Evolutionary conservation across 2,888 invertebrate genomes (phyloP).

Genomic region (Chromoteleia sp.): DNA sequence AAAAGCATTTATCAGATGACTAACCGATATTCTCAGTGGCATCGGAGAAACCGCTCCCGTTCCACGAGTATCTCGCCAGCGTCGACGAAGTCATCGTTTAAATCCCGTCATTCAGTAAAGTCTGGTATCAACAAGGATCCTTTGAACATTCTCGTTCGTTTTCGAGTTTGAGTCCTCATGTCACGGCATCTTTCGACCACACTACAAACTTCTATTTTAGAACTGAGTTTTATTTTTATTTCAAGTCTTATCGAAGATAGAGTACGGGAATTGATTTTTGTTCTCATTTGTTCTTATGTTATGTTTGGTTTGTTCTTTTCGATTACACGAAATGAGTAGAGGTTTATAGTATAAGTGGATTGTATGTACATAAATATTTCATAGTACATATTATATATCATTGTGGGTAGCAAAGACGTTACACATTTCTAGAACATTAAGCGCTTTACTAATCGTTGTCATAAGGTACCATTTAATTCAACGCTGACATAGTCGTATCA

Average conservation of each 20-base stretch:
- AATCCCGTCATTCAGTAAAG: slow-evolving; percentile 80
- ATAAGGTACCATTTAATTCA: slow-evolving; percentile 49
- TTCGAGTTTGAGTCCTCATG: background rate
- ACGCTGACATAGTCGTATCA: slow-evolving; percentile 25
- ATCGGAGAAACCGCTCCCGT: slow-evolving; percentile 79
- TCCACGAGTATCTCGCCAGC: slow-evolving; percentile 80
- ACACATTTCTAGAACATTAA: slow-evolving; percentile 46
- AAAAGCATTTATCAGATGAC: slow-evolving; percentile 85
- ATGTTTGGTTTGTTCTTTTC: background rate
- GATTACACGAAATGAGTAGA: background rate
- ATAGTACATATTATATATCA: background rate
- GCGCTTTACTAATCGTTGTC: slow-evolving; percentile 61
- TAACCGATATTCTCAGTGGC: slow-evolving; percentile 85
- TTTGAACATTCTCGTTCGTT: slow-evolving; percentile 13
- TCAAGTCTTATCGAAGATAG: background rate
- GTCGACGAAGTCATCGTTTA: slow-evolving; percentile 82
- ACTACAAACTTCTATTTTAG: slow-evolving; percentile 16
- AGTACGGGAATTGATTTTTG: background rate
- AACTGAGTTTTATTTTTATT: background rate
- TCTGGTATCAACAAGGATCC: slow-evolving; percentile 36
- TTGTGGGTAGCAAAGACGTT: slow-evolving; percentile 30
- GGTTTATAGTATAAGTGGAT: slow-evolving; percentile 1
- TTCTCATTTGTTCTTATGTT: background rate
- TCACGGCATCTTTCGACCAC: slow-evolving; percentile 17
- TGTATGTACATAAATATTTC: slow-evolving; percentile 3